These are phyloP conservation scores for Sinelater perroti DNA, from an alignment of 2,888 invertebrate genomes.

Conservation along the genomic window DNA sequence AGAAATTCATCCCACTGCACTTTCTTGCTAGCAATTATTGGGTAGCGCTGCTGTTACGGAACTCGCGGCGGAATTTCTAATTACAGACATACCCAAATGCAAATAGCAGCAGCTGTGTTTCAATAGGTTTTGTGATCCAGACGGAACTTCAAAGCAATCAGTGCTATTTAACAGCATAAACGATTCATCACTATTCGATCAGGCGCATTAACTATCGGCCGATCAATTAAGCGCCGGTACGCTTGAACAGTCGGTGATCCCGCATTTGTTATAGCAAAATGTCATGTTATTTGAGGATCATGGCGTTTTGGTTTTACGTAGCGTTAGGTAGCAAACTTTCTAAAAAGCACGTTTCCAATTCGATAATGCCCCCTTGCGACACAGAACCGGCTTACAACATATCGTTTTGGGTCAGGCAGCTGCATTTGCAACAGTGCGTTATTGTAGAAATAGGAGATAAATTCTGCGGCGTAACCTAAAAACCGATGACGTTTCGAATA, in stretches of 20 bases:
- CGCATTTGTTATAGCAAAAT: slow-evolving; percentile 17
- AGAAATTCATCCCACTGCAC: too few species aligned
- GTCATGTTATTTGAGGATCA: slow-evolving; percentile 32
- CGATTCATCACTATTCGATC: slow-evolving; percentile 27
- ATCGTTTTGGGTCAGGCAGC: slow-evolving; percentile 54
- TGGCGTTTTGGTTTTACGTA: slow-evolving; percentile 46
- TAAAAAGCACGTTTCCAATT: slow-evolving; percentile 47
- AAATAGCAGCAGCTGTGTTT: slow-evolving; percentile 36
- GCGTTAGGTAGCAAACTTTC: slow-evolving; percentile 34
- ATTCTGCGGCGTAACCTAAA: slow-evolving; percentile 57
- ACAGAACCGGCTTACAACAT: slow-evolving; percentile 55
- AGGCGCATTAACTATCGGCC: slow-evolving; percentile 12
- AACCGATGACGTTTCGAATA: background rate
- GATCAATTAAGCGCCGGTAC: background rate
- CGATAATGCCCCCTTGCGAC: slow-evolving; percentile 44
- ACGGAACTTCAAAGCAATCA: slow-evolving; percentile 42
- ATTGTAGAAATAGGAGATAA: slow-evolving; percentile 62
- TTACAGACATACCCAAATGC: slow-evolving; percentile 29
- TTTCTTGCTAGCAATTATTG: too few species aligned
- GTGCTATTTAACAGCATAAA: slow-evolving; percentile 41
- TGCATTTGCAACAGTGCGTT: slow-evolving; percentile 61
- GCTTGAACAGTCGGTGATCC: background rate
- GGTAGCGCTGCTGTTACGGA: slow-evolving; percentile 13
- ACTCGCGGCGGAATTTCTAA: slow-evolving; percentile 26
- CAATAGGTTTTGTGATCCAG: slow-evolving; percentile 36